Base-by-base conservation (phyloP, 2,113 vertebrate genomes). In the Pterocles gutturalis region DNA sequence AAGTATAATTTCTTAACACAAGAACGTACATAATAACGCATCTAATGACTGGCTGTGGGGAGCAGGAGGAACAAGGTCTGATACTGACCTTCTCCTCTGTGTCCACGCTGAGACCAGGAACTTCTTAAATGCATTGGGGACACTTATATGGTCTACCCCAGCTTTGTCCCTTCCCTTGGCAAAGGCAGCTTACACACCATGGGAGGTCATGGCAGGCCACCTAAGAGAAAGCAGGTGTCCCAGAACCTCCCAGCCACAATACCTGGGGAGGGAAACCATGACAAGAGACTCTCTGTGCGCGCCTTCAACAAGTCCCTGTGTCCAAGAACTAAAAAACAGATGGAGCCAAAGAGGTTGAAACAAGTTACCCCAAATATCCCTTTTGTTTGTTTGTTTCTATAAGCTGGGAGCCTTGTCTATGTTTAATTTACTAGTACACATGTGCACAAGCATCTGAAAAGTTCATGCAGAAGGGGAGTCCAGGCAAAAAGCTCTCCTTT, bases 1-100 rank as follows among this genome's bases (percentile, higher is more conserved):
- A 80, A 58, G 13, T 22, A 25, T 26, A 24, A 41, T 73, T 83
- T 72, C 48, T 65, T 41, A 62, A 21, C 10, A 4, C 0, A 4
- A 80, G 34, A 62, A 60, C 0, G 0, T 17, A 26, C 0, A 0
- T 34, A 48, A 31, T 14, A 34, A 57, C 24, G 10, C 20, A 31
- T 4, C 54, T 19, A n/a, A 62, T 67, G 62, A 48, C 28, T 0
- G 2, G 24, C 31, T 38, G 11, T 22, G 36, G 48, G 21, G 43
- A 87, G 22, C 18, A 19, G 43, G 10, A 64, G 17, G 8, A 69
- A 13, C 26, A 33, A 60, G 49, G 22, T 11, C 7, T 3, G 4
- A 1, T 34, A 18, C 18, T 41, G 49, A 45, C 28, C 31, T 5
- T 1, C n/a, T 65, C 57, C 57, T 55, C 19, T 5, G 3, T 34